Percentiles rank a stretch among this genome's conserved stretches.
phyloP scores from a whole-genome alignment of 2,888 invertebrate genomes.

The Cataglyphis rosenhaueri region DNA sequence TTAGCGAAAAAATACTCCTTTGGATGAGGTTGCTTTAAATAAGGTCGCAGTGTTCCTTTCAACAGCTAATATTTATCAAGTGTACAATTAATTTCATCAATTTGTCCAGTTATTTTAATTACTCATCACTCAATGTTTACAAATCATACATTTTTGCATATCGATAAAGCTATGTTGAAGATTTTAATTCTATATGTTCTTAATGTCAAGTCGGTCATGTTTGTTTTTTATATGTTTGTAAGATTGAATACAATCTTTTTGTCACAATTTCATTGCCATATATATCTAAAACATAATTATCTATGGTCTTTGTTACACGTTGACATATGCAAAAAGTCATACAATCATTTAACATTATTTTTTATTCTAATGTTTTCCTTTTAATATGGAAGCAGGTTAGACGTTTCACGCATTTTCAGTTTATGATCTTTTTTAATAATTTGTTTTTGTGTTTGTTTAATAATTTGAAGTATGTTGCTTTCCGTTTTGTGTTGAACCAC shows the following conservation, averaged over 20 bases:
- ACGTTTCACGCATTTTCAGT: slow-evolving; percentile 16
- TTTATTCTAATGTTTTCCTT: background rate
- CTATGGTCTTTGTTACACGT: background rate
- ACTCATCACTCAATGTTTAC: background rate
- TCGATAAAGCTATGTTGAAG: slow-evolving; percentile 1
- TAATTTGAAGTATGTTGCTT: slow-evolving; percentile 81
- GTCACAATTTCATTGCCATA: slow-evolving; percentile 1
- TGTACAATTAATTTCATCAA: slow-evolving; percentile 38
- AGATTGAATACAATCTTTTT: slow-evolving; percentile 4
- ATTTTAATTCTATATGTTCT: slow-evolving; percentile 9
- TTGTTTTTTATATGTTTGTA: slow-evolving; percentile 40
- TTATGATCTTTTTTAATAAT: slow-evolving; percentile 29
- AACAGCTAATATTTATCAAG: slow-evolving; percentile 34
- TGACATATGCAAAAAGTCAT: background rate
- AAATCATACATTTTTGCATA: slow-evolving; percentile 24
- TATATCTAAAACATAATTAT: background rate
- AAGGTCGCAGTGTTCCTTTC: slow-evolving; percentile 56
- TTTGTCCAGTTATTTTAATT: slow-evolving; percentile 32
- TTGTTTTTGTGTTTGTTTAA: slow-evolving; percentile 64
- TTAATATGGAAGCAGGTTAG: slow-evolving; percentile 49
- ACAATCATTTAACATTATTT: background rate
- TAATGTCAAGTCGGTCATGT: slow-evolving; percentile 20
- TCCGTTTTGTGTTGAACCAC: slow-evolving; percentile 85
- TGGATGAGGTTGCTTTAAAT: slow-evolving; percentile 65
- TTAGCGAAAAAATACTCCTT: slow-evolving; percentile 54